phyloP scores from a whole-genome alignment of 1,140 invertebrate species.

The Magallana angulata region DNA sequence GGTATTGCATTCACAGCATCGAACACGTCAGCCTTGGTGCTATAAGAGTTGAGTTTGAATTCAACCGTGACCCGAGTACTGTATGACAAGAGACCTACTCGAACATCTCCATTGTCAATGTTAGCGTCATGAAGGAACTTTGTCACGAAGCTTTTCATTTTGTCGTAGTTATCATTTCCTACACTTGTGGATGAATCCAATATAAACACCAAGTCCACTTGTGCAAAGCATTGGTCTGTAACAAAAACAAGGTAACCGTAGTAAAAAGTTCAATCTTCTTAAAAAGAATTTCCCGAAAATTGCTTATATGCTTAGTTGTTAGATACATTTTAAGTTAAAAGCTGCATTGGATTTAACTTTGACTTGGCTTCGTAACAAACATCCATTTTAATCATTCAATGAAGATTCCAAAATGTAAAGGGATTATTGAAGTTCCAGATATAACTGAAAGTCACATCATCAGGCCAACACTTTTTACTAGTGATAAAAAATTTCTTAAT shows the following conservation, averaged over 20 bases:
- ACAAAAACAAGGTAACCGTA: background rate
- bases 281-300: background rate
- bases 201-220: conserved; percentile 72
- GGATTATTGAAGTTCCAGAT: background rate
- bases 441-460: background rate
- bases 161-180: conserved; percentile 64
- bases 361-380: background rate
- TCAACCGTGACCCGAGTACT: conserved; percentile 63
- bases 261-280: no score
- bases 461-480: background rate
- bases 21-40: conserved; percentile 50
- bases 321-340: background rate
- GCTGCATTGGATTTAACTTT: background rate
- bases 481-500: background rate
- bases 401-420: background rate
- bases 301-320: no score
- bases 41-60: conserved; percentile 53
- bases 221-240: conserved; percentile 54
- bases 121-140: conserved; percentile 64
- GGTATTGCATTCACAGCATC: conserved; percentile 64
- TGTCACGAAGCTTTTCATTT: conserved; percentile 69
- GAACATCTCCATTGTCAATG: conserved; percentile 67
- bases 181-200: conserved; percentile 71
- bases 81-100: conserved; percentile 68
- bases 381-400: no score